Evolutionary conservation across 2,113 vertebrate species (phyloP), one percentile per base, ranked within the genome.

Genomic region (Anolis carolinensis): DNA sequence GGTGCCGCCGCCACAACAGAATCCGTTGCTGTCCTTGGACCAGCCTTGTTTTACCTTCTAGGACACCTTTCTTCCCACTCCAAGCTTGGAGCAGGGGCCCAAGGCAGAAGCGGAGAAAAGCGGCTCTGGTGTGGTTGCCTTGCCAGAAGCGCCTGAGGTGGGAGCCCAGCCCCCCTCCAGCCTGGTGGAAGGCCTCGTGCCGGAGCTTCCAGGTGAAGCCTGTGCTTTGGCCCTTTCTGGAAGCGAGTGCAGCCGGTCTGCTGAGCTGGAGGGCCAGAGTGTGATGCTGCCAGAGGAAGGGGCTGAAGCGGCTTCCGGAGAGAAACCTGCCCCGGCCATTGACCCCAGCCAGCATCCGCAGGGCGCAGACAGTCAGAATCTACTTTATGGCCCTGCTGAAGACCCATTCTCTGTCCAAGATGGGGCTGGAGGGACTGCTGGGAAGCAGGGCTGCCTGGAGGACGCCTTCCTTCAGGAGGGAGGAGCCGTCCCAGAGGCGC

Each of bases 21-120:
- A n/a, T 8, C 65, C 25, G 63, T 23, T 25, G 10, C 55, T 59
- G 4, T 5, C 27, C 65, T 27, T 16, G 13, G 55, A 30, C 62
- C 1, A 0, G 21, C 18, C 86, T 90, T 84, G 79, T 88, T 27
- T 89, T 63, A 27, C 9, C 92, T 95, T 71, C 88, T 93, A 99
- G 99, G 98, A 99, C 82, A 97, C 97, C 59, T 99, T 99, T 87
- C 95, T 97, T 89, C 96, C 98, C 39, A 98, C 98, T 1, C 98
- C 89, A 87, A 98, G 97, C 91, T 95, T 96, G 79, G 96, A 97
- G 82, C 88, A 95, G 13, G 89, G 70, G 13, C 86, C 87, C n/a
- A 86, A 88, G 82, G 76, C 86, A 88, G 55, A 14, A 30, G 92
- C 79, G 65, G 93, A 91, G 87, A 94, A 94, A 90, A 30, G 71